These are phyloP conservation scores for Columba janthina DNA, from an alignment of 2,113 vertebrate genomes.

Conservation along the genomic window DNA sequence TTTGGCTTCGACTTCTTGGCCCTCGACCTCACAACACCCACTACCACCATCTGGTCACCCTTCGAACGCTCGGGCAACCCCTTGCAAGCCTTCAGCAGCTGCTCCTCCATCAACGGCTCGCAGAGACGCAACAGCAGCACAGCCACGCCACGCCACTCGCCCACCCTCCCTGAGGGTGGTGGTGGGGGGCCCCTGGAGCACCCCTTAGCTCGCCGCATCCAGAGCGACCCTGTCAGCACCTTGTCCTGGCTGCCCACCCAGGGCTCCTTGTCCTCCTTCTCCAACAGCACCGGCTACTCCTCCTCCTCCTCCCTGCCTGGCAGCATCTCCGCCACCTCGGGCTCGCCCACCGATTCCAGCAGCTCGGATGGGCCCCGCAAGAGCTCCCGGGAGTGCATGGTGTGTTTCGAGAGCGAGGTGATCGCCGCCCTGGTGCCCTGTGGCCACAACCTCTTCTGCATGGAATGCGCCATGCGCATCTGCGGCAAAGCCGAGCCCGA, in stretches of 20 bases:
- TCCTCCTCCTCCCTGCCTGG: conserved; percentile 85
- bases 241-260: conserved; percentile 88
- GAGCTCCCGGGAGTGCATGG: conserved; percentile 86
- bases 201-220: conserved; percentile 84
- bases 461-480: conserved; percentile 96
- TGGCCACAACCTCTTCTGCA: conserved; percentile 98
- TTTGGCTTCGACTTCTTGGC: conserved; percentile 89
- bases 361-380: conserved; percentile 62
- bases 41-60: conserved; percentile 88
- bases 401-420: conserved; percentile 59
- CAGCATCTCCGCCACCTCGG: conserved; percentile 62
- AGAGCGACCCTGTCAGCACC: conserved; percentile 86
- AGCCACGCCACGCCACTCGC: conserved; percentile 77
- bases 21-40: conserved; percentile 73
- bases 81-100: conserved; percentile 74
- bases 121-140: conserved; percentile 78
- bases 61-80: conserved; percentile 75
- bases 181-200: conserved; percentile 78
- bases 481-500: conserved; percentile 88
- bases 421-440: conserved; percentile 93
- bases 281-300: conserved; percentile 85
- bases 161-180: conserved; percentile 78
- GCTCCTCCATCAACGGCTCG: conserved; percentile 59
- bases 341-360: conserved; percentile 86
- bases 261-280: conserved; percentile 80